These are phyloP conservation scores for Varanus salvator DNA, from an alignment of 2,113 vertebrate species.

Conservation along the genomic window DNA sequence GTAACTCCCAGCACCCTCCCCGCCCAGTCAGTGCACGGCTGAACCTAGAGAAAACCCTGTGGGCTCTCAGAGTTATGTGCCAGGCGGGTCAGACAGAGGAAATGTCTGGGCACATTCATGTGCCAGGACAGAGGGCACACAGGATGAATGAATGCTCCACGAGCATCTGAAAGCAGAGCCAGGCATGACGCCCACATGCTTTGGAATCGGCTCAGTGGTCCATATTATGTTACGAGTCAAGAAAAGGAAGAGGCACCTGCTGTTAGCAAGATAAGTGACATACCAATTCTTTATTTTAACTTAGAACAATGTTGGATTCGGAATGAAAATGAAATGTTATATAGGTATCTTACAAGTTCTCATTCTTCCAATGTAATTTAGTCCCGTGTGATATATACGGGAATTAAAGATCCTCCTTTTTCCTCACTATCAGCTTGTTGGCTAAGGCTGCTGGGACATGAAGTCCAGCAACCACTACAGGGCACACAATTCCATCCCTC, in stretches of 20 bases:
- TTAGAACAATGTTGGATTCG: neutral
- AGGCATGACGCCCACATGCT: conserved; percentile 42
- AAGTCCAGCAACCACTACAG: too few relatives aligned
- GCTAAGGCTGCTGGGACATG: too few relatives aligned
- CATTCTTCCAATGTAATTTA: too few relatives aligned
- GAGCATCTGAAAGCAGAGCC: conserved; percentile 55
- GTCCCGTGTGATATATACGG: too few relatives aligned
- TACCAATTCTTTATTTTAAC: neutral
- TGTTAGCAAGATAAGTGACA: neutral
- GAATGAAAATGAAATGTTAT: too few relatives aligned
- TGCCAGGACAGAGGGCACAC: conserved; percentile 66
- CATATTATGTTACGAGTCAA: conserved; percentile 12
- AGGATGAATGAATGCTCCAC: conserved; percentile 38
- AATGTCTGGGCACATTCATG: conserved; percentile 65
- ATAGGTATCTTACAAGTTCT: too few relatives aligned
- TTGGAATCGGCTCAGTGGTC: conserved; percentile 35
- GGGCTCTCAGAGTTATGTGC: conserved; percentile 37
- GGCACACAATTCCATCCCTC: too few relatives aligned
- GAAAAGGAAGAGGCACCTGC: neutral
- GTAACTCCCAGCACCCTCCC: neutral
- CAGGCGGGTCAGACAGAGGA: conserved; percentile 75
- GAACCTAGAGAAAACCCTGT: neutral
- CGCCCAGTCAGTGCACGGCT: too few relatives aligned
- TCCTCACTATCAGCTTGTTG: too few relatives aligned
- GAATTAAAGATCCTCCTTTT: too few relatives aligned